Evolutionary conservation across 2,797 vertebrate species (phyloP).

Genomic region (Synaphobranchus kaupii): DNA sequence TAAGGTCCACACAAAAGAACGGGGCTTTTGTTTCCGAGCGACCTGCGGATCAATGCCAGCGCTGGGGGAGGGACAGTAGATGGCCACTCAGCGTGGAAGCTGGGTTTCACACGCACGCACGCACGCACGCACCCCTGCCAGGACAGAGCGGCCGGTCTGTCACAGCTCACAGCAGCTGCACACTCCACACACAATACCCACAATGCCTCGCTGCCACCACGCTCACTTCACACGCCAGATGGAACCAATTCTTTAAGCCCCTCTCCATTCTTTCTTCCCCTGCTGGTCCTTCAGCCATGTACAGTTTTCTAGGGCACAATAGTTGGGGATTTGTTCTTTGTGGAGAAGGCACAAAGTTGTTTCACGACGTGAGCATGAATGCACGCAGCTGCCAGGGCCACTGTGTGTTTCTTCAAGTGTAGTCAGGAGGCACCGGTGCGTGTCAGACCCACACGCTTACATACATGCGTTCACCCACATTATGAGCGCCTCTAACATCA

Average conservation of each 20-base stretch:
- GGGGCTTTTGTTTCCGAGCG: not conserved
- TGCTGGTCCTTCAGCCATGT: conserved; percentile 55
- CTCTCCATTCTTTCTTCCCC: conserved; percentile 40
- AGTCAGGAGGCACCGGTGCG: not conserved
- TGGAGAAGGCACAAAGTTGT: conserved; percentile 25
- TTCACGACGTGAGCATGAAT: conserved; percentile 60
- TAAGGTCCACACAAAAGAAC: not conserved
- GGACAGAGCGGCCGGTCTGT: conserved; percentile 53
- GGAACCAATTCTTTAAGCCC: conserved; percentile 64
- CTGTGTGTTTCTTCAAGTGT: conserved; percentile 51
- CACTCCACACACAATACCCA: conserved; percentile 55
- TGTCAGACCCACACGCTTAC: not conserved
- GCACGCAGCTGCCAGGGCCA: conserved; percentile 68
- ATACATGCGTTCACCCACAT: not conserved
- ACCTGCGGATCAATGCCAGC: not conserved
- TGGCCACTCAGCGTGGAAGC: not conserved
- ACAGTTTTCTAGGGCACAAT: conserved; percentile 53
- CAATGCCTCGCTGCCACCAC: conserved; percentile 46
- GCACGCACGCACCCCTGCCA: not conserved
- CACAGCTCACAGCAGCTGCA: conserved; percentile 47
- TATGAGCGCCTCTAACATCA: not conserved
- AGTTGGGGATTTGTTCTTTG: conserved; percentile 25
- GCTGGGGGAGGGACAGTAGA: not conserved
- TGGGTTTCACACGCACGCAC: not conserved
- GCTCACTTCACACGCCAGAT: conserved; percentile 55